Percentiles rank a stretch among this genome's conserved stretches.
Evolutionary conservation across 2,797 vertebrate species (phyloP).

Genomic region (Xenops minutus): DNA sequence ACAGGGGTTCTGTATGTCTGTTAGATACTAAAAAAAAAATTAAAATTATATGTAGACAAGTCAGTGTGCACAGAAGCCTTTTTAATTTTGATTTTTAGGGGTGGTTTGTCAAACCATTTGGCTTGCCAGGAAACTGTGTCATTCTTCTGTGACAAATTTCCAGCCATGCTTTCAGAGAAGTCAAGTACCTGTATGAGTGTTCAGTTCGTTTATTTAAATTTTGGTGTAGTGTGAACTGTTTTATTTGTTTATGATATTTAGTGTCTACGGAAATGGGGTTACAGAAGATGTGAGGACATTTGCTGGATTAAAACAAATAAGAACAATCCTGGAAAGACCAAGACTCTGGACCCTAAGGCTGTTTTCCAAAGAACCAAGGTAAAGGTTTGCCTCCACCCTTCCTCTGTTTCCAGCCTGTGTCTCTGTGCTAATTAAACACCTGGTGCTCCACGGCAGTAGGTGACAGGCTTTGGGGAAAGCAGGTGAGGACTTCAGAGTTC

Average conservation of each 20-base stretch:
- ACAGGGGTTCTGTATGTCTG: not conserved
- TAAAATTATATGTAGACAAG: not conserved
- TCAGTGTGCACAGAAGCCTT: not conserved
- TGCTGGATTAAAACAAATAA: conserved; percentile 99
- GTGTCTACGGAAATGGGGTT: conserved; percentile 98
- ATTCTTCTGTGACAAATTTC: not conserved
- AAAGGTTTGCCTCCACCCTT: conserved; percentile 7
- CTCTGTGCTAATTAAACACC: not conserved
- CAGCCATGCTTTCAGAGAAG: not conserved
- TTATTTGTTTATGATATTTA: conserved; percentile 44
- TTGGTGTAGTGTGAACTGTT: not conserved
- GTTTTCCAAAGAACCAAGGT: conserved; percentile 99
- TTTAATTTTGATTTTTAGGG: not conserved
- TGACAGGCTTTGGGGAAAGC: not conserved
- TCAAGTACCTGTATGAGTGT: not conserved
- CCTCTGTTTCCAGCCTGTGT: not conserved
- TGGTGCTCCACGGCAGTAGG: not conserved
- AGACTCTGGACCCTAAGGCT: conserved; percentile 95
- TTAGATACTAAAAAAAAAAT: not conserved
- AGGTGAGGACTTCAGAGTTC: not conserved
- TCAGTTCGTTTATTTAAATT: not conserved
- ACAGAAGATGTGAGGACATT: conserved; percentile 96
- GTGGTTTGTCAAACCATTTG: not conserved
- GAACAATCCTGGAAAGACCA: conserved; percentile 97
- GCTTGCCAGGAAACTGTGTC: not conserved